Conservation (phyloP, 30 jellyfish, hydroid and myxozoan genomes). For the Clytia hemisphaerica region DNA sequence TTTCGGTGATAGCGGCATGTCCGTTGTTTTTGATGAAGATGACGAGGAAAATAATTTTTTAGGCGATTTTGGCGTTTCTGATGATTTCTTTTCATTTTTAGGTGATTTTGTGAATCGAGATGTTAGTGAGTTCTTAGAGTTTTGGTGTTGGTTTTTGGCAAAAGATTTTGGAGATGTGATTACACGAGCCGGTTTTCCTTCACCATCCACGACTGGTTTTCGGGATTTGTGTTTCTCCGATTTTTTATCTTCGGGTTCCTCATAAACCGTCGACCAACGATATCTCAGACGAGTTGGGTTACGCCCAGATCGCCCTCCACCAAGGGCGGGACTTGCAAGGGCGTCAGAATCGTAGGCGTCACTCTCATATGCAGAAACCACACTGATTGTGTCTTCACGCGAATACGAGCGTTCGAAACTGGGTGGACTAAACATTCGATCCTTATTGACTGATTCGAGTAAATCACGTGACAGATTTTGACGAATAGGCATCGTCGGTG, state of each 20-base stretch:
- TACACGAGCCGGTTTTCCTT: slow-evolving; percentile 14
- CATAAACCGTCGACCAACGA: slow-evolving; percentile 98
- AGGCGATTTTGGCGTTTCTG: too few species aligned
- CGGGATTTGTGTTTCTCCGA: background rate
- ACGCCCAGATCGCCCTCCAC: slow-evolving; percentile 45
- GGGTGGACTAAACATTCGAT: slow-evolving; percentile 1
- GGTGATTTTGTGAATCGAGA: too few species aligned
- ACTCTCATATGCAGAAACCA: slow-evolving; percentile 77
- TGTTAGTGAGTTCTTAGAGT: too few species aligned
- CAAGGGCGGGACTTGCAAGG: slow-evolving; percentile 22
- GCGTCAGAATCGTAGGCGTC: slow-evolving; percentile 45
- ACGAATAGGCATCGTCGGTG: background rate
- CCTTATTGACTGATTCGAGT: background rate
- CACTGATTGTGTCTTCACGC: slow-evolving; percentile 76
- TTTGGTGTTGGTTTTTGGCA: background rate
- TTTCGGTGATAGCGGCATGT: slow-evolving; percentile 16
- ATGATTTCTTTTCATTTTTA: too few species aligned
- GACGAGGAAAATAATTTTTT: too few species aligned
- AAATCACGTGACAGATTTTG: background rate
- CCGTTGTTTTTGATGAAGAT: too few species aligned
- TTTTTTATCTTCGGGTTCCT: slow-evolving; percentile 63
- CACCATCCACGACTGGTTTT: slow-evolving; percentile 1
- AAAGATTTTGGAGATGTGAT: slow-evolving; percentile 9
- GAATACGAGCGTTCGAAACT: slow-evolving; percentile 13
- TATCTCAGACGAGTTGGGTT: slow-evolving; percentile 78